Conservation (phyloP, 2,113 vertebrate genomes). For the Isurus oxyrinchus region DNA sequence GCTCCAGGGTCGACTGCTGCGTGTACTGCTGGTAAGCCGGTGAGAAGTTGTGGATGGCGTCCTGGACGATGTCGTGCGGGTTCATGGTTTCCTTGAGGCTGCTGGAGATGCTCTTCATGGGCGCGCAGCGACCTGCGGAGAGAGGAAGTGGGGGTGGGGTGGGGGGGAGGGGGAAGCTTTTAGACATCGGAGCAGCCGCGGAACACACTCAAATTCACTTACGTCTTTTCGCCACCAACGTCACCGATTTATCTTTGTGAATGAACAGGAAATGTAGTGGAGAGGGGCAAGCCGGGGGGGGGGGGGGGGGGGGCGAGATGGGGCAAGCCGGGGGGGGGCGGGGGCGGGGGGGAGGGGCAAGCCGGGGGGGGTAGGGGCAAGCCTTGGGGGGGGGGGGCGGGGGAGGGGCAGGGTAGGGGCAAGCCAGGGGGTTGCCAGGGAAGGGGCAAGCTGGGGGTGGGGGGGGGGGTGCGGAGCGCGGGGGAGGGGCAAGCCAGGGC, state of each 20-base stretch:
- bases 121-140: slow-evolving; percentile 77
- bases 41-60: slow-evolving; percentile 94
- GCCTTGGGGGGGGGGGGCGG: too few species aligned
- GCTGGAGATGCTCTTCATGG: slow-evolving; percentile 97
- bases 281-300: neutral
- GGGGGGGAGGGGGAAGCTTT: neutral
- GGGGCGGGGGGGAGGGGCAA: too few species aligned
- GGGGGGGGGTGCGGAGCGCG: too few species aligned
- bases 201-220: too few species aligned
- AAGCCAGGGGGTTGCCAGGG: too few species aligned
- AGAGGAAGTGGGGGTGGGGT: neutral
- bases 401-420: too few species aligned
- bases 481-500: neutral
- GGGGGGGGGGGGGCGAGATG: neutral
- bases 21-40: slow-evolving; percentile 97
- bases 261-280: neutral
- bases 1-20: slow-evolving; percentile 85
- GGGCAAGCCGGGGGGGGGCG: too few species aligned
- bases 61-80: slow-evolving; percentile 87
- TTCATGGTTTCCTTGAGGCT: slow-evolving; percentile 96
- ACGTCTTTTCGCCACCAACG: too few species aligned
- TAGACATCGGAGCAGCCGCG: neutral
- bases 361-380: neutral
- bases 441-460: neutral
- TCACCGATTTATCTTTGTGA: too few species aligned